Evolutionary conservation across 1,140 invertebrate genomes (phyloP).

Genomic region (Drosophila mauritiana): DNA sequence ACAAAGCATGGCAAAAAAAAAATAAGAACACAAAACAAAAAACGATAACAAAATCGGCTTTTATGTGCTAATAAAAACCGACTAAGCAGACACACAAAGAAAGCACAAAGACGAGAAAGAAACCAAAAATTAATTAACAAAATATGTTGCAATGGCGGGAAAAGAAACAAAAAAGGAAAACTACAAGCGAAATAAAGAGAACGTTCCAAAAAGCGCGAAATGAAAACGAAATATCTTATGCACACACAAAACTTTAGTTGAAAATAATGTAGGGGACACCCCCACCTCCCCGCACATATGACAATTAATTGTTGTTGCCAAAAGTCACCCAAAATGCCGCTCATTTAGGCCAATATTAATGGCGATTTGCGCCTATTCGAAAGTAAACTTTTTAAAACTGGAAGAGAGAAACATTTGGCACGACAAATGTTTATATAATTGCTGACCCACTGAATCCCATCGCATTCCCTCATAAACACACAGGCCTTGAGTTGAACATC

Average conservation of each 20-base stretch:
- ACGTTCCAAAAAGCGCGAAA: constrained; percentile 14
- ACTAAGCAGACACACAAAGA: constrained; percentile 12
- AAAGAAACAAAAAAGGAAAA: neutral
- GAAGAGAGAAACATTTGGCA: constrained; percentile 16
- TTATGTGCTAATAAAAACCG: constrained; percentile 57
- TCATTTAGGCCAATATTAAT: constrained; percentile 59
- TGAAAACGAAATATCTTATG: constrained; percentile 34
- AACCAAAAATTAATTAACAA: constrained; percentile 61
- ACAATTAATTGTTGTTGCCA: constrained; percentile 58
- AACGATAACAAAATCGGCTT: constrained; percentile 43
- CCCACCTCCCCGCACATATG: constrained; percentile 37
- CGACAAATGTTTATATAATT: constrained; percentile 21
- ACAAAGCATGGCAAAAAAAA: neutral
- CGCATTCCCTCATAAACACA: neutral
- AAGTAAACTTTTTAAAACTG: constrained; percentile 13
- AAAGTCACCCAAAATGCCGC: constrained; percentile 5
- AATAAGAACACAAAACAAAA: constrained; percentile 17
- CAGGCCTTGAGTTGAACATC: constrained; percentile 16
- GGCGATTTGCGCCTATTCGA: constrained; percentile 9
- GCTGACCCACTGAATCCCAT: constrained; percentile 5
- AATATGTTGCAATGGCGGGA: constrained; percentile 45
- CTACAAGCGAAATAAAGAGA: neutral
- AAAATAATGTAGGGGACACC: neutral
- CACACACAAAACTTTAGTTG: constrained; percentile 13
- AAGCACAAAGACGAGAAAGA: constrained; percentile 6